A percentile compares a stretch with the other conserved stretches of the same genome.
These are phyloP conservation scores for Muschampia staudingeri DNA, from an alignment of 2,888 invertebrate species.

Conservation along the genomic window DNA sequence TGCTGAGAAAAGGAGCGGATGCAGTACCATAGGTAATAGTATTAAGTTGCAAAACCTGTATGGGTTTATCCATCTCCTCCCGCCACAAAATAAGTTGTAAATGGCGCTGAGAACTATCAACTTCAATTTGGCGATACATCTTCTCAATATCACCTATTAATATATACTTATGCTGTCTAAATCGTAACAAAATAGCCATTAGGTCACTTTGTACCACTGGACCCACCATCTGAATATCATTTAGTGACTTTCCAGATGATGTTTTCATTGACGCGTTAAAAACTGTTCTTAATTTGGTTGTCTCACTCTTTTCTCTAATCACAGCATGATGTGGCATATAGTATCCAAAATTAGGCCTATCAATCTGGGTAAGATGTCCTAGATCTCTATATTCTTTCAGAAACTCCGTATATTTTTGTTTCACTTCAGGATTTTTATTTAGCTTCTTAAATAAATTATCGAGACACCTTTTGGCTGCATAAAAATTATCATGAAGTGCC, in stretches of 20 bases:
- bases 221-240: conserved; percentile 1
- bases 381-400: neutral
- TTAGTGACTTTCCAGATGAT: conserved; percentile 9
- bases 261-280: conserved; percentile 28
- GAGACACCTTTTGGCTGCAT: no score
- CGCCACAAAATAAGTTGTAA: conserved; percentile 29
- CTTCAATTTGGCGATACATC: conserved; percentile 9
- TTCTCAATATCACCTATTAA: conserved; percentile 1
- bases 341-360: neutral
- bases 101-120: neutral
- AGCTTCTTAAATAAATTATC: no score
- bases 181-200: conserved; percentile 16
- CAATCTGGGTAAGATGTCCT: conserved; percentile 13
- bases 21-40: conserved; percentile 1
- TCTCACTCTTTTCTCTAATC: conserved; percentile 3
- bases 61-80: neutral
- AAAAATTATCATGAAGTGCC: no score
- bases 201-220: conserved; percentile 12
- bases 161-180: conserved; percentile 6
- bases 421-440: no score
- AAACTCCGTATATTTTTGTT: no score
- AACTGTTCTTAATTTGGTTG: conserved; percentile 1
- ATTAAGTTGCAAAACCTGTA: conserved; percentile 5
- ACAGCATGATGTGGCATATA: conserved; percentile 35
- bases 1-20: neutral